Evolutionary conservation across 2,113 vertebrate genomes (phyloP).

Genomic region (Zootoca vivipara): DNA sequence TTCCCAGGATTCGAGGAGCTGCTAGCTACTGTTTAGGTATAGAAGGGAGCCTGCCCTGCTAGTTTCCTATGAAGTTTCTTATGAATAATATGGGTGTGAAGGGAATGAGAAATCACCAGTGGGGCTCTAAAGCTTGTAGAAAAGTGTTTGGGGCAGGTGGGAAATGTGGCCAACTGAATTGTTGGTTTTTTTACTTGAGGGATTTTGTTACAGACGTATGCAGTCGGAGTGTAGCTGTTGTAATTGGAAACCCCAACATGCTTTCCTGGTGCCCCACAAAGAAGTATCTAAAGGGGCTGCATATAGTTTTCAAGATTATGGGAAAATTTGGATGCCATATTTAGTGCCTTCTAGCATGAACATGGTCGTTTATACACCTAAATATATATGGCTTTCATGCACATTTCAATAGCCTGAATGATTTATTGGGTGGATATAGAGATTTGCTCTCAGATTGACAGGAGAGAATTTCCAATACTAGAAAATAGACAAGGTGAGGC

Average conservation of each 20-base stretch:
- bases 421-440: neutral
- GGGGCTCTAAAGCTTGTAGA: neutral
- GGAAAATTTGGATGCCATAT: neutral
- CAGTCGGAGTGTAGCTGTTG: neutral
- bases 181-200: neutral
- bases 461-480: neutral
- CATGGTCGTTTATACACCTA: neutral
- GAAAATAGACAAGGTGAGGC: neutral
- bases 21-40: neutral
- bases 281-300: neutral
- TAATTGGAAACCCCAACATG: neutral
- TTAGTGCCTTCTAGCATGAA: neutral
- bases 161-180: neutral
- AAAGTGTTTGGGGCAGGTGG: neutral
- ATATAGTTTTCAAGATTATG: neutral
- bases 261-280: neutral
- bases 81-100: neutral
- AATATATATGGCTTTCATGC: neutral
- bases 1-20: constrained; percentile 8
- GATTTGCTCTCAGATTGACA: neutral
- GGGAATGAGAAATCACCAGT: neutral
- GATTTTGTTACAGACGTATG: neutral
- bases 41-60: neutral
- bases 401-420: neutral
- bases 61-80: neutral